Base-by-base conservation (phyloP, 2,888 invertebrate genomes). In the Agonopterix alstromeriana region DNA sequence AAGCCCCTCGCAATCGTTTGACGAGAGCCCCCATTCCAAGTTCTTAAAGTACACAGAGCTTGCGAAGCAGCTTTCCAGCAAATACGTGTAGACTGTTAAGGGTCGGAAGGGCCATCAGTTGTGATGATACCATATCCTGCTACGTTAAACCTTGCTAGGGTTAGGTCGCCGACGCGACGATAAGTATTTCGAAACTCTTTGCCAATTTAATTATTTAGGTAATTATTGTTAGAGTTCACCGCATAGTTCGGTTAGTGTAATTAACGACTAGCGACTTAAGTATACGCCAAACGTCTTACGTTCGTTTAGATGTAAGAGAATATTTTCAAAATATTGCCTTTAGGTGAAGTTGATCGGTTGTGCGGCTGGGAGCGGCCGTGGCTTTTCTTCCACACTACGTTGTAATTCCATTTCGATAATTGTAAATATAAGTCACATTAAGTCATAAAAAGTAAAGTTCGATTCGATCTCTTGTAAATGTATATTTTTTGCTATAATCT, bases 11-110 rank as follows among this genome's bases (percentile, higher is more conserved):
- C 78, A 90, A 79, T 81, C 92, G 36, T 94, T 93, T 73, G 97
- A 97, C 71, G 97, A 97, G 84, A 97, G 96, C 77, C 96, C 97
- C 46, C 97, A 97, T 88, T 97, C 98, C 67, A 98, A 98, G 91
- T 98, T 98, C 91, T 94, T 98, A 66, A 98, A 98, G 90, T 98
- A 98, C 90, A 98, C 98, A 77, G 98, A 98, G 90, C 93, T 98
- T 89, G 98, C 98, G 73, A 98, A 98, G 89, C 98, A 98, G 90
- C 91, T 98, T 82, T 98, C 98, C 79, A 97, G 97, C 90, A 98
- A 98, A 90, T 97, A 97, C 90, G 95, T 95, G 92, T 96, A 94
- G 92, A 73, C 62, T 65, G 71, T 61, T 55, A 56, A 59, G 60
- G 62, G 54, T 77, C 82, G 82, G 59, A 57, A 69, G 67, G 64